These are phyloP conservation scores for Erpobdella octoculata DNA, from an alignment of 2,888 invertebrate genomes.

Conservation along the genomic window DNA sequence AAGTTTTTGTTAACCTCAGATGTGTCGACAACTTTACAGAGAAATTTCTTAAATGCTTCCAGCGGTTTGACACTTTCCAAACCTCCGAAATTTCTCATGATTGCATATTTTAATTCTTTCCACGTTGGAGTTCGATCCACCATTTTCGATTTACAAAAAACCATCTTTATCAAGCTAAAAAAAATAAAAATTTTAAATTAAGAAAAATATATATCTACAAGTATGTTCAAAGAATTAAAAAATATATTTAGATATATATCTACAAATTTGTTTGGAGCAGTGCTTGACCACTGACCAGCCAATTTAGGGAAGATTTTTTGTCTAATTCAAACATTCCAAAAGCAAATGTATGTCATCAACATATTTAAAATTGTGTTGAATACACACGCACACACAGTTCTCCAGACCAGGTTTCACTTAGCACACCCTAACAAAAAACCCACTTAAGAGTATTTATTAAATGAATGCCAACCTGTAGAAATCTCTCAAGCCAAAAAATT, in stretches of 20 bases:
- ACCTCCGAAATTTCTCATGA: slow-evolving; percentile 46
- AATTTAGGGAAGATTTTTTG: no score
- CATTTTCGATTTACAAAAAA: slow-evolving; percentile 39
- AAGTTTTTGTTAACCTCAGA: slow-evolving; percentile 14
- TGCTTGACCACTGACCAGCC: no score
- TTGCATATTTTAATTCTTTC: slow-evolving; percentile 40
- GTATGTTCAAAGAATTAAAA: no score
- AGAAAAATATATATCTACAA: background rate
- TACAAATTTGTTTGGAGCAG: no score
- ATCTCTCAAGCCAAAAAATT: slow-evolving; percentile 46
- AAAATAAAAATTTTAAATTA: background rate
- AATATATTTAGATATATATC: no score
- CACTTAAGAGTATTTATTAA: no score
- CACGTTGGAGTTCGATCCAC: slow-evolving; percentile 37
- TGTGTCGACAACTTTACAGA: slow-evolving; percentile 20
- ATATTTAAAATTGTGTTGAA: no score
- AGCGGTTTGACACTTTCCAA: slow-evolving; percentile 42
- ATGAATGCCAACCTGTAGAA: slow-evolving; percentile 35
- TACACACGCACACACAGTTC: no score
- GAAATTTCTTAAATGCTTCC: slow-evolving; percentile 35
- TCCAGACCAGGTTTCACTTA: no score
- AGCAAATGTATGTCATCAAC: no score
- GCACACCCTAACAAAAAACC: no score
- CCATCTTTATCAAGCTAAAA: slow-evolving; percentile 42
- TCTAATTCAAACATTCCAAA: no score